Evolutionary conservation across 1,140 invertebrate species (phyloP), one percentile per base, ranked within the genome.

Genomic region (Aphidius gifuensis): DNA sequence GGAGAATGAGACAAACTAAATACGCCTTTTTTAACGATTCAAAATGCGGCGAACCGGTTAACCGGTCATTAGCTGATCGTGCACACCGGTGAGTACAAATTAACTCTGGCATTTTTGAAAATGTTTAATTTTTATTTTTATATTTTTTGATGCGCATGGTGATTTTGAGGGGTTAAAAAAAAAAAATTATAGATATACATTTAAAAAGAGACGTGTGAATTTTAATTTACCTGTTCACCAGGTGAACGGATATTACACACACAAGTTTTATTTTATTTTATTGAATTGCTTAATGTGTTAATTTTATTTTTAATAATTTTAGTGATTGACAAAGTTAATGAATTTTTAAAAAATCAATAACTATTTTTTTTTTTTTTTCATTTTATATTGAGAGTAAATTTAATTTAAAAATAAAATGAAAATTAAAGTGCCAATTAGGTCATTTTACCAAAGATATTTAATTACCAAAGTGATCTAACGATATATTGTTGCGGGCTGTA

Each of bases 1-100:
- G 16, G 8, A 47, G 42, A 61, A 46, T 48, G 49, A 61, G 43
- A 45, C 23, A 54, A 47, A 55, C 42, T 38, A 62, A 57, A 62
- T 42, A 9, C 53, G 59, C 61, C 61, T 58, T 58, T 64, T 62
- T 66, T 64, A 64, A 66, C 60, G 61, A 64, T 66, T 61, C 62
- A 67, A 66, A 73, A 66, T 53, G 67, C 73, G 71, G 62, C 70
- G 73, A 74, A 80, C 77, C 79, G 72, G 77, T 81, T 76, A 81
- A 81, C 78, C 78, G 77, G 78, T 78, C 79, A 80, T 81, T 80
- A 80, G 68, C 73, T 76, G 77, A 79, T 76, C 73, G 65, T 32
- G 23, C 58, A 44, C 64, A 60, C 54, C 42, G 59, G 59, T 64
- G 64, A 61, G 65, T 68, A 64, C 65, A 64, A 68, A 68, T 65